Evolutionary conservation across 2,888 invertebrate genomes (phyloP).

Genomic region (Microplitis manilae): DNA sequence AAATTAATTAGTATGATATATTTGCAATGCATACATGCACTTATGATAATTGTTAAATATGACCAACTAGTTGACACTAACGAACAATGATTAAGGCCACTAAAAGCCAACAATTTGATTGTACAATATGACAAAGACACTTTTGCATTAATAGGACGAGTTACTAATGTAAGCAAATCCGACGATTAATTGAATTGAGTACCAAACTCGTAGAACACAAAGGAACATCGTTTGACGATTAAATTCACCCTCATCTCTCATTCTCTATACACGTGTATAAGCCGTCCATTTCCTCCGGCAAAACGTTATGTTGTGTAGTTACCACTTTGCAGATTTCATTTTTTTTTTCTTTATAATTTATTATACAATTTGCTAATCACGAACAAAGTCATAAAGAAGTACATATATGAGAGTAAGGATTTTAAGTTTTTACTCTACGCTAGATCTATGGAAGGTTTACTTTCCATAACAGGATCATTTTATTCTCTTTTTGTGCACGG

Average conservation of each 20-base stretch:
- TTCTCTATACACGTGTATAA: background rate
- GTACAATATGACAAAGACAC: background rate
- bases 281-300: background rate
- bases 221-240: constrained; percentile 1
- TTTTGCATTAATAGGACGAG: background rate
- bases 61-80: background rate
- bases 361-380: background rate
- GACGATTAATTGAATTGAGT: background rate
- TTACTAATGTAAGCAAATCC: background rate
- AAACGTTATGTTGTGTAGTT: background rate
- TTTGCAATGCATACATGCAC: too few species aligned
- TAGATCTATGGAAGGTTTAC: too few species aligned
- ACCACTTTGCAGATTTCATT: background rate
- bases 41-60: background rate
- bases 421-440: too few species aligned
- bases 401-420: too few species aligned
- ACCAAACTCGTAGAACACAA: background rate
- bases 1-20: too few species aligned
- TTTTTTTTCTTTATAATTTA: background rate
- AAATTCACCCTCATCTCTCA: background rate
- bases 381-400: background rate
- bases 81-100: background rate
- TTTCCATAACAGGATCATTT: too few species aligned
- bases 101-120: background rate
- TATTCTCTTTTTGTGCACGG: too few species aligned